These are phyloP conservation scores for Melanostoma mellinum DNA, from an alignment of 2,888 invertebrate genomes.

Conservation along the genomic window DNA sequence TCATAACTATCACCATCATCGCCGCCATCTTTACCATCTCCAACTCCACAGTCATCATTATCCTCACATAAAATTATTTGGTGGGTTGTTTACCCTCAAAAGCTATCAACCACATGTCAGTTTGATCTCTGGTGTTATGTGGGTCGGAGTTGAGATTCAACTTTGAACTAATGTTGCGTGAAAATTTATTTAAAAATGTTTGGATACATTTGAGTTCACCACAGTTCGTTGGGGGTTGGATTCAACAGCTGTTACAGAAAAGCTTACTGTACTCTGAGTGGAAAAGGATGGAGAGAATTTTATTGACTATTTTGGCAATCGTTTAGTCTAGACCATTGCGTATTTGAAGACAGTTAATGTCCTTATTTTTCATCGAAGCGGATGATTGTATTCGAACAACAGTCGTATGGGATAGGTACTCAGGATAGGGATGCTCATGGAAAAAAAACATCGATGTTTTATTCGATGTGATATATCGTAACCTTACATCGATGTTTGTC, in stretches of 20 bases:
- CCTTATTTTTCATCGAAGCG: too few species aligned
- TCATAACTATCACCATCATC: background rate
- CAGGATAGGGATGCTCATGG: too few species aligned
- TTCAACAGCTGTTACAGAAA: background rate
- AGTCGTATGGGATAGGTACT: too few species aligned
- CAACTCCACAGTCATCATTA: too few species aligned
- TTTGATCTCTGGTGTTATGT: background rate
- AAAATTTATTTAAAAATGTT: constrained; percentile 4
- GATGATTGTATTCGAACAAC: too few species aligned
- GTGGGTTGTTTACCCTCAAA: background rate
- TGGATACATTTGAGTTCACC: constrained; percentile 12
- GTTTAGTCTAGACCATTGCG: too few species aligned
- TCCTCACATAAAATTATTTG: background rate
- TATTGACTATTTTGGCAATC: background rate
- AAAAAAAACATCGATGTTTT: too few species aligned
- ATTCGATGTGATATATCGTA: too few species aligned
- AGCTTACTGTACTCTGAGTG: constrained; percentile 5
- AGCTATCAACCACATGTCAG: background rate
- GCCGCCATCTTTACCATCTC: too few species aligned
- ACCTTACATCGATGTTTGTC: too few species aligned
- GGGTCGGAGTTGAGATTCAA: background rate
- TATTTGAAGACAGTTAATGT: too few species aligned
- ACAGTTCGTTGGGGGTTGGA: background rate
- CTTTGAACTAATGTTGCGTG: background rate
- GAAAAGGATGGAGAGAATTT: background rate